Evolutionary conservation across 1,140 invertebrate genomes (phyloP).

Genomic region (Musca domestica): DNA sequence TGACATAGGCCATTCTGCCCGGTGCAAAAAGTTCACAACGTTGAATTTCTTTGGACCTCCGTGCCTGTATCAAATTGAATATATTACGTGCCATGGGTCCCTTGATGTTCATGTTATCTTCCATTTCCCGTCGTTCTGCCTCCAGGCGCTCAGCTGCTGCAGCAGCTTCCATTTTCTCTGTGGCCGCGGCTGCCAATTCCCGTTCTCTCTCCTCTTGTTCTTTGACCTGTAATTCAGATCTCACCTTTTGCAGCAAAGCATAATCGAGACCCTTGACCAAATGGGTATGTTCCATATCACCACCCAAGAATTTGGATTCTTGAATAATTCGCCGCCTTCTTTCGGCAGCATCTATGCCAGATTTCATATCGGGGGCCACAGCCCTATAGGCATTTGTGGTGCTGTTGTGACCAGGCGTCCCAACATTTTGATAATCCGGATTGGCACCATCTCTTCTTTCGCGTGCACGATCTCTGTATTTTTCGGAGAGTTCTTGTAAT

Average conservation of each 20-base stretch:
- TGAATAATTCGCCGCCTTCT: conserved; percentile 93
- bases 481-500: conserved; percentile 91
- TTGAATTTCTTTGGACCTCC: conserved; percentile 68
- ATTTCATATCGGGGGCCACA: conserved; percentile 92
- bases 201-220: conserved; percentile 79
- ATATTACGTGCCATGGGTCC: conserved; percentile 75
- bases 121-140: conserved; percentile 39
- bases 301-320: conserved; percentile 99
- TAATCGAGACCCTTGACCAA: conserved; percentile 99
- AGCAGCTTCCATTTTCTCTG: conserved; percentile 59
- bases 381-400: conserved; percentile 85
- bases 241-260: conserved; percentile 95
- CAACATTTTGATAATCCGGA: conserved; percentile 79
- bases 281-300: conserved; percentile 99
- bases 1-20: conserved; percentile 96
- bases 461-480: conserved; percentile 90
- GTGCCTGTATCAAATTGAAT: conserved; percentile 65
- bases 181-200: conserved; percentile 79
- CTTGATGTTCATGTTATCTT: conserved; percentile 77
- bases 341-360: conserved; percentile 93
- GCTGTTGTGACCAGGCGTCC: conserved; percentile 58
- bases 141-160: conserved; percentile 63
- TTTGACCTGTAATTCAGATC: conserved; percentile 76
- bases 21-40: conserved; percentile 94
- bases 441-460: conserved; percentile 88